A percentile compares a stretch with the other conserved stretches of the same genome.
phyloP scores from a whole-genome alignment of 2,888 invertebrate genomes.

The Cephus sareptanus region DNA sequence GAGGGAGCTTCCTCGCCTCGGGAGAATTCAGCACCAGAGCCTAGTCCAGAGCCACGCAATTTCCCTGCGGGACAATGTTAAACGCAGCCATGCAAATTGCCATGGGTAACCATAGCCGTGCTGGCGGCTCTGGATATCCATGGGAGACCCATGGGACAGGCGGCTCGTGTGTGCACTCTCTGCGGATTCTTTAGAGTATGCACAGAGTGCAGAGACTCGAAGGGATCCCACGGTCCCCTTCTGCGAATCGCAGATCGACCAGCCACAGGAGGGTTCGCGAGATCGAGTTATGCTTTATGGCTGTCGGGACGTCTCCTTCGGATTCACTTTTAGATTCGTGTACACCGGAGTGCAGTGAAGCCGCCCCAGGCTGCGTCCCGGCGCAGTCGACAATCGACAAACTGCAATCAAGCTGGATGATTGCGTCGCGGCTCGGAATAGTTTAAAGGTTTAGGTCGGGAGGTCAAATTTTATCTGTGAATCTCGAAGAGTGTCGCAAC shows the following conservation, averaged over 20 bases:
- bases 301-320: neutral
- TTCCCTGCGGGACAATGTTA: neutral
- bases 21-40: neutral
- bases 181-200: neutral
- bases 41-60: neutral
- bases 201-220: constrained; percentile 10
- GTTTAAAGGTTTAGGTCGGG: neutral
- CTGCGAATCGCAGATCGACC: constrained; percentile 26
- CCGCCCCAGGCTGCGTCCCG: neutral
- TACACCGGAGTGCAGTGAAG: neutral
- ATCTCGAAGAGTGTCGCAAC: neutral
- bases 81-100: constrained; percentile 36
- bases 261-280: neutral
- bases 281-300: neutral
- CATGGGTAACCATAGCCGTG: constrained; percentile 21
- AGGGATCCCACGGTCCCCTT: constrained; percentile 37
- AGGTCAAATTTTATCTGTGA: neutral
- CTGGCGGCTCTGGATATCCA: constrained; percentile 1
- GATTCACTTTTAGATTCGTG: neutral
- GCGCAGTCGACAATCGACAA: neutral
- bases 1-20: no score
- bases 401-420: neutral
- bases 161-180: neutral
- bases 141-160: neutral
- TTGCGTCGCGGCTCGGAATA: neutral